Percentiles rank a stretch among this genome's conserved stretches.
These are phyloP conservation scores for Ceriagrion tenellum DNA, from an alignment of 2,888 invertebrate genomes.

Conservation along the genomic window DNA sequence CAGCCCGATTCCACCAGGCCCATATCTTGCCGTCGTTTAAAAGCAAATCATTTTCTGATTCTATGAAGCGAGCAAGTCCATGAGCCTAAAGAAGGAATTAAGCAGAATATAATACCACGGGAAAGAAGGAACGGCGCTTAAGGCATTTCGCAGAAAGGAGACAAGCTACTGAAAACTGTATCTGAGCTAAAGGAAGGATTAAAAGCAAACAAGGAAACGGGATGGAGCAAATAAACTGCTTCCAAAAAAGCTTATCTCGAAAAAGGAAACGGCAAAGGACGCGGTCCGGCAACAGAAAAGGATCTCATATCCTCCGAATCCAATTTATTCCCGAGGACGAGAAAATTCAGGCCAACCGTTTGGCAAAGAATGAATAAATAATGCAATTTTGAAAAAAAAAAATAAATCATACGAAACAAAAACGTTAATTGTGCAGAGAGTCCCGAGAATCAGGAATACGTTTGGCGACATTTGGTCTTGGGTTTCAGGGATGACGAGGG, in stretches of 20 bases:
- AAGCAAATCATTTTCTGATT: neutral
- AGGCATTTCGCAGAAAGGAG: neutral
- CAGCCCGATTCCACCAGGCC: neutral
- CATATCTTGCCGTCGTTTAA: neutral
- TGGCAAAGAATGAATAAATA: neutral
- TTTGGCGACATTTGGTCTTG: neutral
- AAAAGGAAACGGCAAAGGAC: slow-evolving; percentile 1
- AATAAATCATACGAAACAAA: neutral
- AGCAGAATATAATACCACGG: neutral
- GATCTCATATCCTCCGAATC: neutral
- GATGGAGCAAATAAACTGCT: neutral
- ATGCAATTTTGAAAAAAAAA: neutral
- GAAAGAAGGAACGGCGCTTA: neutral
- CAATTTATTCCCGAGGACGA: neutral
- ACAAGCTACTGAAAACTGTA: neutral
- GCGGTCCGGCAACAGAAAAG: neutral
- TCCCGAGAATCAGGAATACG: neutral
- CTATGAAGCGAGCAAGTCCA: neutral
- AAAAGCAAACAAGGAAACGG: neutral
- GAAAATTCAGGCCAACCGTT: neutral
- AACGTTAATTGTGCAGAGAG: neutral
- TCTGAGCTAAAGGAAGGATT: neutral
- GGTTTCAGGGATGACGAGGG: neutral
- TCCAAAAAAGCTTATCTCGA: neutral
- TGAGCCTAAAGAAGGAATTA: neutral